A percentile compares a stretch with the other conserved stretches of the same genome.
These are phyloP conservation scores for Adrianichthys oophorus DNA, from an alignment of 2,797 vertebrate species.

Conservation along the genomic window DNA sequence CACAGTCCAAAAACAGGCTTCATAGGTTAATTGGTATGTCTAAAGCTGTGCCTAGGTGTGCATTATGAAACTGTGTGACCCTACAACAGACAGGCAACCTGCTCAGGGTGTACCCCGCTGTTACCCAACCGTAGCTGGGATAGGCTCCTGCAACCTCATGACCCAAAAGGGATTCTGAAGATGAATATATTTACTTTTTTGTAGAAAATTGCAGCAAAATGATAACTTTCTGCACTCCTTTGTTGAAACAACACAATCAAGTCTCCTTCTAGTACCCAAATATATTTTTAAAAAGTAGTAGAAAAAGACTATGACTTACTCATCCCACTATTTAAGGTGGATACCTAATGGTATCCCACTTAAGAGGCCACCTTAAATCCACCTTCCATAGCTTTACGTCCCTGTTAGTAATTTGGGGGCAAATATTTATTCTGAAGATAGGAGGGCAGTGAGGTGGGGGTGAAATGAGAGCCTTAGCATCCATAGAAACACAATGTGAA, in stretches of 20 bases:
- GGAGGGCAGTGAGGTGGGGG: constrained; percentile 13
- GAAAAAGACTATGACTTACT: background rate
- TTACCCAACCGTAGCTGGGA: too few species aligned
- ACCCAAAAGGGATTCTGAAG: too few species aligned
- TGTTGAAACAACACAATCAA: background rate
- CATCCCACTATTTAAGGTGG: background rate
- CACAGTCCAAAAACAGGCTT: too few species aligned
- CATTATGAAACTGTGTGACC: too few species aligned
- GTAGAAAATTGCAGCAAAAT: background rate
- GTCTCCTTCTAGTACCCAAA: background rate
- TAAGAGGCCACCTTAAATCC: background rate
- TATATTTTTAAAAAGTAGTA: background rate
- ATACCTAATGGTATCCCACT: background rate
- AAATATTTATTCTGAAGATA: constrained; percentile 43
- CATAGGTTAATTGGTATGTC: too few species aligned
- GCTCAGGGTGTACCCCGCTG: too few species aligned
- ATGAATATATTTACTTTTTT: too few species aligned
- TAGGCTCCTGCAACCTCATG: too few species aligned
- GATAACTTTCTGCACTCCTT: background rate
- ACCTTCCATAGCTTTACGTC: constrained; percentile 4
- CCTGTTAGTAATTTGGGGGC: constrained; percentile 22
- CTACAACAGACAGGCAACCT: too few species aligned
- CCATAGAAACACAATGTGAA: constrained; percentile 3
- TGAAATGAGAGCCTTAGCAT: background rate
- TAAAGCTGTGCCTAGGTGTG: too few species aligned